Evolutionary conservation across 2,797 vertebrate species (phyloP), one percentile per base, ranked within the genome.

Genomic region (Spinus pinus): DNA sequence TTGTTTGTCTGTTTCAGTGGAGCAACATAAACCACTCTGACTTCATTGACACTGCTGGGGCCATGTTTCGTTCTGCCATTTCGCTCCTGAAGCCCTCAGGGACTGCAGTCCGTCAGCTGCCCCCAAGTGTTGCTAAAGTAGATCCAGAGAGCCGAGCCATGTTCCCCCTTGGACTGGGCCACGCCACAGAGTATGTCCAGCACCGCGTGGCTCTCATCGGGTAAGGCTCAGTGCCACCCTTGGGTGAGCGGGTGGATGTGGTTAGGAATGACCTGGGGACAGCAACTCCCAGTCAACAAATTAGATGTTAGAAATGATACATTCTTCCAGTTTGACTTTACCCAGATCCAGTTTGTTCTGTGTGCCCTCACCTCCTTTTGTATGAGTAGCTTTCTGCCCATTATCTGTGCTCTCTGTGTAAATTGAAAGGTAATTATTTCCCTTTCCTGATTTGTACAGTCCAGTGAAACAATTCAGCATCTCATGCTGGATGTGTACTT

Each of bases 161-260:
- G 97, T 99, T 99, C 95, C 99, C 99, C 6, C 98, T 99, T 22
- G 99, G 99, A 50, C 92, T 99, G 98, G 99, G 99, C 42, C 99
- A 99, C 2, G 99, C 99, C 1, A 98, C 98, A 0, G 98, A 99
- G 97, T 99, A 99, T 5, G 97, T 99, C 89, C 98, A 98, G 91
- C 99, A 99, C 93, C 98, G 99, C 1, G 96, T 99, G 86, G 99
- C 98, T 10, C 98, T 99, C 25, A 98, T 99, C 19, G 99, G 99
- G 99, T 99, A 98, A 98, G 98, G 14, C n/a, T 30, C 13, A 12
- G 4, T 0, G 28, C 41, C 1, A 33, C 56, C 28, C 30, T 41
- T 16, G 54, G 23, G 30, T 22, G 62, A 47, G 30, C 2, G 11
- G 7, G 25, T 20, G n/a, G 33, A 0, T 3, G n/a, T 37, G 44